These are phyloP conservation scores for Eptesicus fuscus DNA, from an alignment of 2,113 vertebrate genomes.

Conservation along the genomic window DNA sequence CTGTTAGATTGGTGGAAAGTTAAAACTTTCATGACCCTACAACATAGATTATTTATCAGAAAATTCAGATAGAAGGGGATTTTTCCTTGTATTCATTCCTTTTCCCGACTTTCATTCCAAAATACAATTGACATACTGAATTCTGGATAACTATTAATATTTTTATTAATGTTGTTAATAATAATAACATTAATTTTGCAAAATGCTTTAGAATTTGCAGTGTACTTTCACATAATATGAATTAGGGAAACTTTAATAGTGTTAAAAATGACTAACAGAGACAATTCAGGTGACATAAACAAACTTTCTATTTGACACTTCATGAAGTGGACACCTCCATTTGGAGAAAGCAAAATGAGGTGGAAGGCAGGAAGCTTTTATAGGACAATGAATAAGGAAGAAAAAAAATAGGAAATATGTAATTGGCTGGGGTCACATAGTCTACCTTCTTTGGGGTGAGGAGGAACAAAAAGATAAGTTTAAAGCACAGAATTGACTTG, in stretches of 20 bases:
- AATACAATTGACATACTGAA: constrained; percentile 11
- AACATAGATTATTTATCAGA: constrained; percentile 28
- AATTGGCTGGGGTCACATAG: neutral
- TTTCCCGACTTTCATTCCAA: neutral
- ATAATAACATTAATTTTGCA: neutral
- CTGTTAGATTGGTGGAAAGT: constrained; percentile 46
- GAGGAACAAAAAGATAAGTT: neutral
- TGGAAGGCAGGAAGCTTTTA: neutral
- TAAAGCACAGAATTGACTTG: neutral
- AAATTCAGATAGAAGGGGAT: neutral
- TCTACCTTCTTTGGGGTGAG: neutral
- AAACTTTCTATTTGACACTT: neutral
- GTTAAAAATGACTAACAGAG: neutral
- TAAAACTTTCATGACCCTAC: neutral
- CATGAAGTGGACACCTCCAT: neutral
- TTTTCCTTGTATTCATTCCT: neutral
- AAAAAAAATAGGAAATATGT: neutral
- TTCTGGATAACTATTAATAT: neutral
- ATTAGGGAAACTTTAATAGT: neutral
- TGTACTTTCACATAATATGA: neutral
- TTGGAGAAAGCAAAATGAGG: neutral
- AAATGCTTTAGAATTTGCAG: neutral
- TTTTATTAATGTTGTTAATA: neutral
- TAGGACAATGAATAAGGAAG: neutral
- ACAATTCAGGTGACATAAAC: neutral